These are phyloP conservation scores for Meriones unguiculatus DNA, from an alignment of 2,113 vertebrate species.

Conservation along the genomic window DNA sequence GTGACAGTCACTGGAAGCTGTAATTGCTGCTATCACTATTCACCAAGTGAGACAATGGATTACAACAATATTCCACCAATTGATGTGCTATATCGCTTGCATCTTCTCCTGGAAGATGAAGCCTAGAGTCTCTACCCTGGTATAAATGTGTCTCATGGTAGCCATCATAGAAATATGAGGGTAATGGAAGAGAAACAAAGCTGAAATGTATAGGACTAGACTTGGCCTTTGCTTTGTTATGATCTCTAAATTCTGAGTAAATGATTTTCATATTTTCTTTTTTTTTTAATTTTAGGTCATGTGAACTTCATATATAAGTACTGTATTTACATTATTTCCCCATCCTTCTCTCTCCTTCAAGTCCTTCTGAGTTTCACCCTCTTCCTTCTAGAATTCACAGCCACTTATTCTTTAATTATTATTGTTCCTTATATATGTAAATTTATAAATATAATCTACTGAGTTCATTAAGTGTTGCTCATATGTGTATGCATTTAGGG, in stretches of 20 bases:
- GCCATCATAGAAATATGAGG: not conserved
- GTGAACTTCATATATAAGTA: not conserved
- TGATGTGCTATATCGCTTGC: not conserved
- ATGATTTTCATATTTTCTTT: not conserved
- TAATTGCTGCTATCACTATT: not conserved
- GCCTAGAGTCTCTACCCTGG: not conserved
- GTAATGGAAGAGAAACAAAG: not conserved
- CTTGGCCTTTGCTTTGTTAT: not conserved
- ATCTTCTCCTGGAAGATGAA: not conserved
- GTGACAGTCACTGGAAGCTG: not conserved
- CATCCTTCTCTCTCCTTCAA: no score
- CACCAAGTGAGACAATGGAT: not conserved
- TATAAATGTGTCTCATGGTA: not conserved
- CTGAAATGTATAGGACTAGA: not conserved
- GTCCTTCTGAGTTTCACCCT: not conserved
- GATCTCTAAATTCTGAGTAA: conserved; percentile 44
- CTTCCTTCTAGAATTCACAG: not conserved
- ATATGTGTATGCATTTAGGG: not conserved
- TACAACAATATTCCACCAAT: not conserved
- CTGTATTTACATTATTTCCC: not conserved
- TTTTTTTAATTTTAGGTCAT: not conserved
- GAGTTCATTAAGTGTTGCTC: not conserved
- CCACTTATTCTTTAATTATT: not conserved
- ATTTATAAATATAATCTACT: not conserved
- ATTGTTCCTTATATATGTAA: not conserved